phyloP scores from a whole-genome alignment of 2,888 invertebrate genomes.

The Eumacrocentrus americanus region DNA sequence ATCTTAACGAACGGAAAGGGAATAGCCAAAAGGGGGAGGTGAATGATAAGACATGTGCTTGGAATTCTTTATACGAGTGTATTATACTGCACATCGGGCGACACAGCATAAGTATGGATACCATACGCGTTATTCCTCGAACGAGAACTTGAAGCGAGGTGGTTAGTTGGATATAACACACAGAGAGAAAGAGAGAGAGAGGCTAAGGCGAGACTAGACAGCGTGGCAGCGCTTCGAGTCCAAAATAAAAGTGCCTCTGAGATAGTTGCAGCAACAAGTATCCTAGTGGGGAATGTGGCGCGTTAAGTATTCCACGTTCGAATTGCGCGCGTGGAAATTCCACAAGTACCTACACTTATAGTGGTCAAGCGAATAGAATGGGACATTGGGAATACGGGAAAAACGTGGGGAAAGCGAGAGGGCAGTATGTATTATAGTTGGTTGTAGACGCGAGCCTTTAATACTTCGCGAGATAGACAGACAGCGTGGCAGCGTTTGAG shows the following conservation, averaged over 20 bases:
- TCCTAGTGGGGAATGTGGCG: conserved; percentile 8
- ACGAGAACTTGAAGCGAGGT: not conserved
- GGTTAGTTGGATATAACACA: not conserved
- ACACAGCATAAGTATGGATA: not conserved
- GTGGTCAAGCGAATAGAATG: conserved; percentile 5
- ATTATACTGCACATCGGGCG: not conserved
- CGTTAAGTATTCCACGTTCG: conserved; percentile 24
- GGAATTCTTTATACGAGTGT: not conserved
- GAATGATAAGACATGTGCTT: conserved; percentile 17
- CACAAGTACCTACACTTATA: conserved; percentile 18
- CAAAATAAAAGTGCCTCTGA: conserved; percentile 23
- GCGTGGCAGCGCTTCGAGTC: conserved; percentile 51
- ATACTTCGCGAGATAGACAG: conserved; percentile 25
- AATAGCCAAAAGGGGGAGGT: conserved; percentile 30
- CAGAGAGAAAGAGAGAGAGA: conserved; percentile 5
- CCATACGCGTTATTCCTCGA: not conserved
- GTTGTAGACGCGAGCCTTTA: no score
- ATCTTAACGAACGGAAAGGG: conserved; percentile 49
- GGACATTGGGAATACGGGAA: conserved; percentile 9
- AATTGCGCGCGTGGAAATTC: conserved; percentile 20
- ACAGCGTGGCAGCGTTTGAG: conserved; percentile 28
- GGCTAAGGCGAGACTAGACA: conserved; percentile 47
- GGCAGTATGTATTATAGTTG: no score
- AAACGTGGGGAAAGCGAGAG: conserved; percentile 26
- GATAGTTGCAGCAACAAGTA: not conserved